Evolutionary conservation across 2,797 vertebrate species (phyloP).

Genomic region (Botia kubotai): DNA sequence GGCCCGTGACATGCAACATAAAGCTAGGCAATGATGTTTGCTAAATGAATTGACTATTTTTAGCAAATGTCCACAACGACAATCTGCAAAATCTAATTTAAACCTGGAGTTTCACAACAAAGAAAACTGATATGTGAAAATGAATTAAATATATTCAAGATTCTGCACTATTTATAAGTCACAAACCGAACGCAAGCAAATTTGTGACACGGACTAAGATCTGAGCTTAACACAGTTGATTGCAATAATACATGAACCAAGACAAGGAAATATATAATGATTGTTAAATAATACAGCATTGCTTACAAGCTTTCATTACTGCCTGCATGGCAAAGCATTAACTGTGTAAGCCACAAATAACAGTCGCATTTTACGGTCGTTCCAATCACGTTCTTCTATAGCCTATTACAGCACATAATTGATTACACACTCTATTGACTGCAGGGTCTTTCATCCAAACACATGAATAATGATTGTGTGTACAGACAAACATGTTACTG

Average conservation of each 20-base stretch:
- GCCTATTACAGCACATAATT: conserved; percentile 70
- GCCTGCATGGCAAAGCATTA: conserved; percentile 24
- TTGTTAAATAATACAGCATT: neutral
- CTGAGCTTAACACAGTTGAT: neutral
- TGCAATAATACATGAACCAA: neutral
- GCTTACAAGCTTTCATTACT: neutral
- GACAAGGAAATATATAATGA: conserved; percentile 5
- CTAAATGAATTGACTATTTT: conserved; percentile 56
- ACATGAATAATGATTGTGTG: conserved; percentile 29
- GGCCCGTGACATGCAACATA: conserved; percentile 42
- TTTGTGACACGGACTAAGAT: neutral
- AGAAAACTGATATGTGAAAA: neutral
- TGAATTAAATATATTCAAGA: neutral
- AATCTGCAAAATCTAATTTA: neutral
- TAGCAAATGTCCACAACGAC: conserved; percentile 43
- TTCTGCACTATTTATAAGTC: neutral
- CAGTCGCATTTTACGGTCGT: conserved; percentile 38
- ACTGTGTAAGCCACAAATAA: conserved; percentile 29
- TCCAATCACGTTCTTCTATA: conserved; percentile 65
- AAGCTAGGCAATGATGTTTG: conserved; percentile 52
- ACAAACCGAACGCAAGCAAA: too few species aligned
- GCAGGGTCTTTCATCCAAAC: conserved; percentile 66
- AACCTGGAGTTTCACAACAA: neutral
- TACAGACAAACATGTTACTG: conserved; percentile 1
- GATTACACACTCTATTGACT: conserved; percentile 79